Evolutionary conservation across 35 echinoderm and acorn worm species (phyloP).

Genomic region (Chiridota heheva): DNA sequence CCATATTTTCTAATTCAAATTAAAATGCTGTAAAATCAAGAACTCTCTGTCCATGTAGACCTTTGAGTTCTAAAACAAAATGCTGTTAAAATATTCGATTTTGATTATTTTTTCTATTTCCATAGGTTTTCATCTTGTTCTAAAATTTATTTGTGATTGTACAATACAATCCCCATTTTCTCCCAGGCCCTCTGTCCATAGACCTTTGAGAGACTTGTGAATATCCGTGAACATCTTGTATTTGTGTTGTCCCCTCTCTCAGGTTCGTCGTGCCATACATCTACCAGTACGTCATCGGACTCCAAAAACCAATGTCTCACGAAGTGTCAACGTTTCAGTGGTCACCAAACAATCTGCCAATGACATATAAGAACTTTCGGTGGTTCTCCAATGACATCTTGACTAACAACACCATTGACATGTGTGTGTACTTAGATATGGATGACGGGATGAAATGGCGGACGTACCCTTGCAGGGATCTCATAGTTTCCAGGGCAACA

Average conservation of each 20-base stretch:
- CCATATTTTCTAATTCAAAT: no score
- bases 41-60: no score
- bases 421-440: slow-evolving; percentile 81
- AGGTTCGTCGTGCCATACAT: slow-evolving; percentile 59
- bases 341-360: slow-evolving; percentile 45
- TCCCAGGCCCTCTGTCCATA: no score
- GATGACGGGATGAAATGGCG: slow-evolving; percentile 80
- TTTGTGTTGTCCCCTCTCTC: neutral
- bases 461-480: slow-evolving; percentile 50
- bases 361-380: slow-evolving; percentile 79
- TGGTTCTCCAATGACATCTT: slow-evolving; percentile 50
- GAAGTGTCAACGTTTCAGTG: slow-evolving; percentile 45
- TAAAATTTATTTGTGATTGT: no score
- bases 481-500: slow-evolving; percentile 60
- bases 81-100: no score
- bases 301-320: slow-evolving; percentile 49
- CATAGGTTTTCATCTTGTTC: no score
- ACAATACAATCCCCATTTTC: no score
- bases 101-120: no score
- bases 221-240: neutral
- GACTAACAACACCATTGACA: slow-evolving; percentile 33
- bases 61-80: no score
- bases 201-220: no score
- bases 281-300: slow-evolving; percentile 76
- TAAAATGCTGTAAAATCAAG: no score